phyloP scores from a whole-genome alignment of 2,888 invertebrate genomes.

The Cataglyphis livida region DNA sequence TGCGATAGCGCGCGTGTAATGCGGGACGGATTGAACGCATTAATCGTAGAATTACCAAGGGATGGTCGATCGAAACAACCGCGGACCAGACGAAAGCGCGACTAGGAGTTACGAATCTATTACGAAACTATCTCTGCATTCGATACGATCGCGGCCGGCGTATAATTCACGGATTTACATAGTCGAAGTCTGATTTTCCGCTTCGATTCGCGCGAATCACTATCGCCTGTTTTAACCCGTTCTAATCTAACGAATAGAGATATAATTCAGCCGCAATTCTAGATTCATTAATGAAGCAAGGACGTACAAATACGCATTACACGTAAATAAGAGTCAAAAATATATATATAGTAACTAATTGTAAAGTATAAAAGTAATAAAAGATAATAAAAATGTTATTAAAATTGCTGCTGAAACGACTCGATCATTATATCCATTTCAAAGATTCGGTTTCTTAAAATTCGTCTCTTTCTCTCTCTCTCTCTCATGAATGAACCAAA shows the following conservation, averaged over 20 bases:
- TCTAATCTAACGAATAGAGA: not conserved
- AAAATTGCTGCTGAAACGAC: not conserved
- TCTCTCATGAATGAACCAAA: not conserved
- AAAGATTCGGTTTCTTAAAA: not conserved
- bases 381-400: not conserved
- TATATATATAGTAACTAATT: not conserved
- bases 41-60: constrained; percentile 56
- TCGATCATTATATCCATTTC: not conserved
- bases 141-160: constrained; percentile 47
- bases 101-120: constrained; percentile 55
- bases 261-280: not conserved
- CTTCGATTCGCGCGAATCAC: constrained; percentile 49
- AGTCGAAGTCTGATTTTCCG: constrained; percentile 47
- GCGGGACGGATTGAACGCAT: constrained; percentile 51
- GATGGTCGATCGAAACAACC: constrained; percentile 45
- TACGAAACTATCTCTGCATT: constrained; percentile 53
- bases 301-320: too few relatives aligned
- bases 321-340: not conserved
- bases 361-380: not conserved
- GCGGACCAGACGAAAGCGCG: constrained; percentile 50
- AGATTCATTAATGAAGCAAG: constrained; percentile 5
- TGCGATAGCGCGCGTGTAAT: constrained; percentile 47
- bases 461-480: not conserved
- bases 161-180: constrained; percentile 57
- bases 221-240: constrained; percentile 29